Evolutionary conservation across 2,113 vertebrate genomes (phyloP).

Genomic region (Cromileptes altivelis): DNA sequence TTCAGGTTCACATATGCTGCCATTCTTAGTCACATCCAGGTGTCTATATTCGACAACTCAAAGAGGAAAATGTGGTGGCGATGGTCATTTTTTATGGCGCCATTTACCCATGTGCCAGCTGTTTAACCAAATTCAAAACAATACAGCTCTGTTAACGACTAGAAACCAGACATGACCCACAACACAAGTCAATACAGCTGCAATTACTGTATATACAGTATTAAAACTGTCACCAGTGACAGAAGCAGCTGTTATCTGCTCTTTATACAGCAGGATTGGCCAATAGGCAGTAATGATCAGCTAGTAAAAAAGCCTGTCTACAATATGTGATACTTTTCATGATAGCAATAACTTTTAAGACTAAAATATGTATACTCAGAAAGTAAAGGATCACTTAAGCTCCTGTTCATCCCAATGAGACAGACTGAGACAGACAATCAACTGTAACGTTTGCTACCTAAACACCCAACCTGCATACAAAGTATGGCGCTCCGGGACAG

Average conservation of each 20-base stretch:
- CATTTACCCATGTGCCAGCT: not conserved
- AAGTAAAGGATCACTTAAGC: not conserved
- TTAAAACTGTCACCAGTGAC: conserved; percentile 6
- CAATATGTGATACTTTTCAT: not conserved
- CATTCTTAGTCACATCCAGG: not conserved
- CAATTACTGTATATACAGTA: conserved; percentile 26
- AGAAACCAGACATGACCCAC: not conserved
- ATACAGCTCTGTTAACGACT: not conserved
- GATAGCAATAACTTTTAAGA: not conserved
- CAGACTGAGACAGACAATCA: conserved; percentile 14
- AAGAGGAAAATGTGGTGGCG: not conserved
- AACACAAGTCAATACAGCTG: conserved; percentile 6
- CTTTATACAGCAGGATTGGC: conserved; percentile 8
- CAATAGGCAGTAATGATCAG: no score
- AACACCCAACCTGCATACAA: conserved; percentile 52
- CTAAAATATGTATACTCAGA: not conserved
- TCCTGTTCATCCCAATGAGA: not conserved
- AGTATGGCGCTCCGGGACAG: conserved; percentile 32
- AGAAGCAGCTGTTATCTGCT: conserved; percentile 26
- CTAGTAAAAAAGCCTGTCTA: not conserved
- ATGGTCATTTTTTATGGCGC: not conserved
- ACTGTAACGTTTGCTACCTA: conserved; percentile 12
- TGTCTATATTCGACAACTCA: no score
- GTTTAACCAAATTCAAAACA: conserved; percentile 20
- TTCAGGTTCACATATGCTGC: not conserved